A percentile compares a stretch with the other conserved stretches of the same genome.
These are phyloP conservation scores for Varroa destructor DNA, from an alignment of 1,140 invertebrate genomes.

Conservation along the genomic window DNA sequence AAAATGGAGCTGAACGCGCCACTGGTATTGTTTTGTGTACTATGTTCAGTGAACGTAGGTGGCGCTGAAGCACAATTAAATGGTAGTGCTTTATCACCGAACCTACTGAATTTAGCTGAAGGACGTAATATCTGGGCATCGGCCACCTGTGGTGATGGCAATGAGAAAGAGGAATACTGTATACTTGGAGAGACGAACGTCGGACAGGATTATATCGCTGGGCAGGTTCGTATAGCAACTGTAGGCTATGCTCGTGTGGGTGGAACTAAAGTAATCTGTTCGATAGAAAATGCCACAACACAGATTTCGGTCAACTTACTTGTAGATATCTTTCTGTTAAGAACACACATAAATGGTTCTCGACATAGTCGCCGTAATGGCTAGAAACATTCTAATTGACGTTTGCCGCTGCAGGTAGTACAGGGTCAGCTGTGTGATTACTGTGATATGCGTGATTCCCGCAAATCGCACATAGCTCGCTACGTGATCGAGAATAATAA, in stretches of 20 bases:
- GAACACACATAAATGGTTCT: too few species aligned
- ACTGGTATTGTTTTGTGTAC: neutral
- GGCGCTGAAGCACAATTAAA: neutral
- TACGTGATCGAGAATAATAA: slow-evolving; percentile 87
- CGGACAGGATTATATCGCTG: neutral
- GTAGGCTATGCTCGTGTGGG: too few species aligned
- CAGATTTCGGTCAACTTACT: too few species aligned
- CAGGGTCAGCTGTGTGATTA: slow-evolving; percentile 74
- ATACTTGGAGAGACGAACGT: slow-evolving; percentile 20
- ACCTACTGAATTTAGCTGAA: slow-evolving; percentile 32
- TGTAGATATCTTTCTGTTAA: too few species aligned
- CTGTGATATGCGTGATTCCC: slow-evolving; percentile 61
- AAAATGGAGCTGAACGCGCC: too few species aligned
- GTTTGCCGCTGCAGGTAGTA: slow-evolving; percentile 34
- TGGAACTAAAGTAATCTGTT: too few species aligned
- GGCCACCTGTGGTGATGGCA: slow-evolving; percentile 11
- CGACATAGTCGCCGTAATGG: too few species aligned
- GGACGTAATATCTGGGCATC: slow-evolving; percentile 30
- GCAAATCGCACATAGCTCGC: slow-evolving; percentile 67
- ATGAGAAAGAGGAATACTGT: slow-evolving; percentile 34
- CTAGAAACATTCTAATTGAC: neutral
- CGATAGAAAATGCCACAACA: too few species aligned
- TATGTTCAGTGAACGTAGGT: neutral
- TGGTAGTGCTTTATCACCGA: slow-evolving; percentile 2
- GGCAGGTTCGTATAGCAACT: neutral